phyloP scores from a whole-genome alignment of 2,888 invertebrate species.

The Pseudeuparius sepicola region DNA sequence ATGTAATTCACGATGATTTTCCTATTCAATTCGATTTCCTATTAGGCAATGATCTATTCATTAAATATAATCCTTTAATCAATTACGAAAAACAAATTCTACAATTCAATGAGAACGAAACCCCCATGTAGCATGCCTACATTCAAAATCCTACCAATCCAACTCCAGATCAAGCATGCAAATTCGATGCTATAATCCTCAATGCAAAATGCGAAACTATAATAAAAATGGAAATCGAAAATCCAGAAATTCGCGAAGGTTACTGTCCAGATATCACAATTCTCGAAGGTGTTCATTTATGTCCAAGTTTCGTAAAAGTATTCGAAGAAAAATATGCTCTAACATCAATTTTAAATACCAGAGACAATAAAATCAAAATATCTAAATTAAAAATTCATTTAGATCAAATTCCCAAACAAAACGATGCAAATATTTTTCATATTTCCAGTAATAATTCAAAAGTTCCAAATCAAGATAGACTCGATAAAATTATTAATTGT shows the following conservation, averaged over 20 bases:
- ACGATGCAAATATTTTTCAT: no score
- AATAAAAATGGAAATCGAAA: constrained; percentile 12
- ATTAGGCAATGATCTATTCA: constrained; percentile 18
- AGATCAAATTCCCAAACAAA: constrained; percentile 6
- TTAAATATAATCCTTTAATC: constrained; percentile 8
- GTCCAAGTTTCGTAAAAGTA: constrained; percentile 13
- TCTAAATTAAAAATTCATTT: constrained; percentile 2
- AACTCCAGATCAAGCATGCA: no score
- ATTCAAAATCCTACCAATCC: constrained; percentile 4
- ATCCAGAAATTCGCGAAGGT: constrained; percentile 12
- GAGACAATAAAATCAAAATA: constrained; percentile 11
- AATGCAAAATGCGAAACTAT: constrained; percentile 13
- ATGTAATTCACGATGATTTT: constrained; percentile 13
- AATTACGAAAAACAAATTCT: constrained; percentile 19
- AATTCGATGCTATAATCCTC: constrained; percentile 1
- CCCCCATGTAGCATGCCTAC: constrained; percentile 9
- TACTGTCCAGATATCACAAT: constrained; percentile 10
- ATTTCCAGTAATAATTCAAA: no score
- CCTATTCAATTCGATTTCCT: constrained; percentile 22
- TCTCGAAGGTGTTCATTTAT: constrained; percentile 13
- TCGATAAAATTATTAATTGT: no score
- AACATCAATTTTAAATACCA: constrained; percentile 17
- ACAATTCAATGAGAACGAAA: constrained; percentile 1
- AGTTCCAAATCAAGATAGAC: no score
- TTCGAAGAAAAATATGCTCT: constrained; percentile 10